Conservation (phyloP, 1,140 invertebrate species). For the Leptonema lineaticorne region DNA sequence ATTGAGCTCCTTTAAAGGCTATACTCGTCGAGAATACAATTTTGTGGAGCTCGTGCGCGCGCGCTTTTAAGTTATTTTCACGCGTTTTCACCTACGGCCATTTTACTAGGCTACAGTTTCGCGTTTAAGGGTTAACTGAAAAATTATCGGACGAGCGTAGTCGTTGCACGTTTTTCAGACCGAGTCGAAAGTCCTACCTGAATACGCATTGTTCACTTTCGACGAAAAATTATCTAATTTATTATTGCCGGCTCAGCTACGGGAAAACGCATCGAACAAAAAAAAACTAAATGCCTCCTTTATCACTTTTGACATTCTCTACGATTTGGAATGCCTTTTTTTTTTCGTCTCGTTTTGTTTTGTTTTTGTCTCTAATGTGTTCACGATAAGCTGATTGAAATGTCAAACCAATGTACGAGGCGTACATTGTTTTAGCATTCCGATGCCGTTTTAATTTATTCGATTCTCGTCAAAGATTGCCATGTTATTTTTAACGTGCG, state of each 20-base stretch:
- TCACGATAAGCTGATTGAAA: constrained; percentile 6
- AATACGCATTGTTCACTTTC: neutral
- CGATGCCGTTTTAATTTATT: neutral
- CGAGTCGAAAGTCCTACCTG: too few species aligned
- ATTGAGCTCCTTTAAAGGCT: constrained; percentile 38
- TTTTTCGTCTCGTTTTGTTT: too few species aligned
- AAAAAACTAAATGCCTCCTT: neutral
- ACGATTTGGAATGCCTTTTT: neutral
- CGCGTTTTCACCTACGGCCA: neutral
- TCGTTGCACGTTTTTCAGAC: neutral
- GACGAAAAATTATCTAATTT: constrained; percentile 2
- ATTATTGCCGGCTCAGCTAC: neutral
- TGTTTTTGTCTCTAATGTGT: constrained; percentile 7
- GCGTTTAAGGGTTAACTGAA: neutral
- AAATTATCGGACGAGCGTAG: constrained; percentile 1
- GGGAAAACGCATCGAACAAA: neutral
- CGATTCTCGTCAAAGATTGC: neutral
- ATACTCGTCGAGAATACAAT: constrained; percentile 39
- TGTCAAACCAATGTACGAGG: neutral
- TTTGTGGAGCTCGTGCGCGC: constrained; percentile 5
- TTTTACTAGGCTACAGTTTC: too few species aligned
- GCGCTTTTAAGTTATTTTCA: constrained; percentile 13
- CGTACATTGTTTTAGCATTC: neutral
- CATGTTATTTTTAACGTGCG: neutral
- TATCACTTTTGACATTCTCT: constrained; percentile 4